These are phyloP conservation scores for Hanleya hanleyi DNA, from an alignment of 2,888 invertebrate genomes.

Conservation along the genomic window DNA sequence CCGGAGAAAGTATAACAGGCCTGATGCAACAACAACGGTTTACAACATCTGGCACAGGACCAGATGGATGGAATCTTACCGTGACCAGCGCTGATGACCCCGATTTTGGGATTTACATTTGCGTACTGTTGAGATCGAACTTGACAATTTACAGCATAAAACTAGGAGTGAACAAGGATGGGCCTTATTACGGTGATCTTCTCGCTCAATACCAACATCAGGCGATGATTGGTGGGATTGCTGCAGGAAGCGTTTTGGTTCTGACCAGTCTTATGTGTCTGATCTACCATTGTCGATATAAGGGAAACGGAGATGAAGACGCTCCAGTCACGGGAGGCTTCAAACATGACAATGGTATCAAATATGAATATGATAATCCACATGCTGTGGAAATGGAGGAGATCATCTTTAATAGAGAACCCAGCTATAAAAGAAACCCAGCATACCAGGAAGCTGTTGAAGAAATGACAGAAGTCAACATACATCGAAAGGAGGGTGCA, in stretches of 20 bases:
- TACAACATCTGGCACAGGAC: neutral
- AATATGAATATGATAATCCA: neutral
- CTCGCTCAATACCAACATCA: slow-evolving; percentile 47
- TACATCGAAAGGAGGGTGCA: too few species aligned
- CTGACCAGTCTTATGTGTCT: slow-evolving; percentile 45
- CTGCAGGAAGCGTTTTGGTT: slow-evolving; percentile 50
- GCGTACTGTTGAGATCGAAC: slow-evolving; percentile 24
- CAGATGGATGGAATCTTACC: slow-evolving; percentile 6
- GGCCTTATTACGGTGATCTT: slow-evolving; percentile 52
- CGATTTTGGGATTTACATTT: slow-evolving; percentile 39
- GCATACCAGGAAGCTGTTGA: too few species aligned
- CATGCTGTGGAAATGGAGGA: neutral
- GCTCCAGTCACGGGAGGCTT: neutral
- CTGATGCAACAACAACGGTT: neutral
- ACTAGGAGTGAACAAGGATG: slow-evolving; percentile 55
- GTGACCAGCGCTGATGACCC: slow-evolving; percentile 26
- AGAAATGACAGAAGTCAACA: too few species aligned
- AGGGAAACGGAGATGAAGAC: neutral
- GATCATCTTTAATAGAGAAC: too few species aligned
- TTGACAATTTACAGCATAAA: slow-evolving; percentile 31
- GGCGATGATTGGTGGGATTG: slow-evolving; percentile 59
- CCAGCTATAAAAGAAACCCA: too few species aligned
- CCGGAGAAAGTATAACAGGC: neutral
- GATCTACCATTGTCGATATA: slow-evolving; percentile 49
- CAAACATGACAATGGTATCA: neutral